phyloP scores from a whole-genome alignment of 2,888 invertebrate species.

The Pterostichus niger region DNA sequence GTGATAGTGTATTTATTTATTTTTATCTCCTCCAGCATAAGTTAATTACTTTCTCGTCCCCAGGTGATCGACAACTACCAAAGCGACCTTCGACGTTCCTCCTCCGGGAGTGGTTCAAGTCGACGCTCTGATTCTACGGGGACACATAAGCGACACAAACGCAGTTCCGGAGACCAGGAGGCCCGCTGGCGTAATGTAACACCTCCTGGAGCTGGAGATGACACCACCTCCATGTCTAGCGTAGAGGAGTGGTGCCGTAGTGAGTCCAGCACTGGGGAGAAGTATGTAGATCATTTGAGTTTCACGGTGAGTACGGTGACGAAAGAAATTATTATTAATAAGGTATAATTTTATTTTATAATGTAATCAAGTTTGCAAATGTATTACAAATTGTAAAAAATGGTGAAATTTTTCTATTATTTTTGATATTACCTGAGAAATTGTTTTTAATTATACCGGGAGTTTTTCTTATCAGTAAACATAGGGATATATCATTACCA shows the following conservation, averaged over 20 bases:
- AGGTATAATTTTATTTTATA: too few species aligned
- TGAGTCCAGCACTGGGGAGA: conserved; percentile 74
- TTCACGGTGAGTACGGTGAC: conserved; percentile 72
- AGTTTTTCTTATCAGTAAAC: too few species aligned
- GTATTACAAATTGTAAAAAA: too few species aligned
- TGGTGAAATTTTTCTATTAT: too few species aligned
- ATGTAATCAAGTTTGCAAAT: too few species aligned
- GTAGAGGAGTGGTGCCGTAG: conserved; percentile 75
- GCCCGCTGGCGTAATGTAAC: conserved; percentile 71
- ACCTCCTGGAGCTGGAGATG: conserved; percentile 72
- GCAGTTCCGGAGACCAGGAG: conserved; percentile 75
- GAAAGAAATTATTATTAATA: not conserved
- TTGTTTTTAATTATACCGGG: too few species aligned
- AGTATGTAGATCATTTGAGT: conserved; percentile 74
- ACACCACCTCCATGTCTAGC: conserved; percentile 74
- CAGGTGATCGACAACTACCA: conserved; percentile 81
- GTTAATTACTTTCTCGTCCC: too few species aligned
- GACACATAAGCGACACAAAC: conserved; percentile 73
- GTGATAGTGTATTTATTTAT: too few species aligned
- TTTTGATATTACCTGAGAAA: too few species aligned
- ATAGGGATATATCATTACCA: too few species aligned
- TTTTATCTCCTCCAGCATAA: too few species aligned
- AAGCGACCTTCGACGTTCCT: conserved; percentile 78
- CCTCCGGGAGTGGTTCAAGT: conserved; percentile 74
- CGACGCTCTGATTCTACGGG: conserved; percentile 72